phyloP scores from a whole-genome alignment of 2,888 invertebrate genomes.

The Drosophila yooni region DNA sequence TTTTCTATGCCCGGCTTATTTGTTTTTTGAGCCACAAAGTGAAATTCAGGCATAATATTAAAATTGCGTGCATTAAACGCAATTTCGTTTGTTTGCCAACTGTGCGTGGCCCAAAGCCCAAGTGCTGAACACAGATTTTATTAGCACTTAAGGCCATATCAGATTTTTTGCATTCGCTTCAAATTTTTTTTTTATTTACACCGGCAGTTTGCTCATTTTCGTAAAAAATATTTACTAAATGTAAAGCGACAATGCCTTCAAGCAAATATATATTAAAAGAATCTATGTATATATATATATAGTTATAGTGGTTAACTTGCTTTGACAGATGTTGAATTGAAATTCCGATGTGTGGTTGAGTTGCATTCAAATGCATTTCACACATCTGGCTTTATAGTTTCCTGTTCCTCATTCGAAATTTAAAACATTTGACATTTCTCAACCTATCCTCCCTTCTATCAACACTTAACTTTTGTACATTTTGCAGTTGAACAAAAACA shows the following conservation, averaged over 20 bases:
- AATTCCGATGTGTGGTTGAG: neutral
- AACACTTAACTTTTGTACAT: neutral
- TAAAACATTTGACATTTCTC: neutral
- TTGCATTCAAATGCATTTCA: slow-evolving; percentile 1
- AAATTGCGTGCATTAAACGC: slow-evolving; percentile 53
- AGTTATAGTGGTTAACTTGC: neutral
- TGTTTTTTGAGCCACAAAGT: slow-evolving; percentile 48
- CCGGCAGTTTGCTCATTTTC: slow-evolving; percentile 21
- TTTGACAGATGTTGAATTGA: neutral
- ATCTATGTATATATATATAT: neutral
- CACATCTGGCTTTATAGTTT: neutral
- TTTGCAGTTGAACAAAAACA: neutral
- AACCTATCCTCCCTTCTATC: neutral
- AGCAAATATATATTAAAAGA: neutral
- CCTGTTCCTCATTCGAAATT: neutral
- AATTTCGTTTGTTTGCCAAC: slow-evolving; percentile 51
- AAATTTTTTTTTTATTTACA: slow-evolving; percentile 11
- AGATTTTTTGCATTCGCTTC: neutral
- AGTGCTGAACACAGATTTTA: slow-evolving; percentile 37
- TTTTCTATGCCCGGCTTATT: slow-evolving; percentile 28
- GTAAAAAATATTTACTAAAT: slow-evolving; percentile 23
- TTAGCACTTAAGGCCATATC: slow-evolving; percentile 52
- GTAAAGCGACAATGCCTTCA: neutral
- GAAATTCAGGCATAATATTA: slow-evolving; percentile 41
- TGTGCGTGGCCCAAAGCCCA: slow-evolving; percentile 15